Evolutionary conservation across 2,888 invertebrate genomes (phyloP).

Genomic region (Cantharis nigra): DNA sequence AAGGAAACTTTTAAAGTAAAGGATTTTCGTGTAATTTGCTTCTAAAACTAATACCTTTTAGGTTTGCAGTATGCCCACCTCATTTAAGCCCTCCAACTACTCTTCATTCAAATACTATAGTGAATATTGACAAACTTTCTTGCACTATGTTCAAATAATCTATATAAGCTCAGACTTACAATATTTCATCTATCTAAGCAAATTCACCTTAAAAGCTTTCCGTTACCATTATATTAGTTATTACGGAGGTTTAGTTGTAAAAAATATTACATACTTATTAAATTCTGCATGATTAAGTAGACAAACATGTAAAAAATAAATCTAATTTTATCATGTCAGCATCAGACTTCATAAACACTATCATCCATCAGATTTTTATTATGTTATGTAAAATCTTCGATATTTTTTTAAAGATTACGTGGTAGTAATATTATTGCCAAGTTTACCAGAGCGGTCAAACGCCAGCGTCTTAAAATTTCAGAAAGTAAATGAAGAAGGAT

Average conservation of each 20-base stretch:
- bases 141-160: not conserved
- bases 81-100: not conserved
- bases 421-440: too few species aligned
- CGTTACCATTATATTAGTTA: not conserved
- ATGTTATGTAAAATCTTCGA: not conserved
- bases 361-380: not conserved
- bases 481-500: too few species aligned
- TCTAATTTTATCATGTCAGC: not conserved
- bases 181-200: not conserved
- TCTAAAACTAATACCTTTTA: not conserved
- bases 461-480: not conserved
- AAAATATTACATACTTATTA: not conserved
- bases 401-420: not conserved
- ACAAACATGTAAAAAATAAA: not conserved
- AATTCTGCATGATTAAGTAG: not conserved
- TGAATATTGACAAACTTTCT: not conserved
- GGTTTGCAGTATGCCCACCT: not conserved
- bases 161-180: not conserved
- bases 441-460: not conserved
- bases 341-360: not conserved
- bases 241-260: too few species aligned
- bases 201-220: not conserved
- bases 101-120: not conserved
- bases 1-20: not conserved
- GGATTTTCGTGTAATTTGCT: not conserved